Evolutionary conservation across 2,888 invertebrate genomes (phyloP), one percentile per base, ranked within the genome.

Genomic region (Hirtodrosophila cameraria): DNA sequence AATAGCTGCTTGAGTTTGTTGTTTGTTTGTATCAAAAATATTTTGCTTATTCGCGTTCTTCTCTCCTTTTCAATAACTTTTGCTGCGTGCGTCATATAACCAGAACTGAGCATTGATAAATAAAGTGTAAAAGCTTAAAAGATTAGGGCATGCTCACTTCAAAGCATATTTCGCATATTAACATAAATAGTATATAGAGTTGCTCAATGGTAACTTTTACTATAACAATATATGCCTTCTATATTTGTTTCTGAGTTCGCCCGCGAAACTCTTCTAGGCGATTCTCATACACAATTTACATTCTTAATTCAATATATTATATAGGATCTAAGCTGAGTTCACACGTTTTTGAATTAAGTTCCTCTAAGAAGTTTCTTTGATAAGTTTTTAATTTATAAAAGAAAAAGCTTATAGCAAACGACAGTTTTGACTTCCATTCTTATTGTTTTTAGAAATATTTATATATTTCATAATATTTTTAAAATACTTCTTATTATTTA

Each of bases 11-110:
- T 38, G 28, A 38, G 8, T 41, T 15, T 16, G 16, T 12, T 39
- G 20, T n/a, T 20, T 39, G 16, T 55, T 63, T 27, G 27, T 57
- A 65, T 63, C 49, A 65, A 65, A 65, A 65, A 65, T 63, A 65
- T 41, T n/a, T 31, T 27, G 36, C 48, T 27, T n/a, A 15, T 9
- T 25, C 23, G 9, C 35, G 13, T 2, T 13, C 5, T 20, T 45
- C 33, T 16, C 35, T 27, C 36, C 4, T 27, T 15, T 25, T 35
- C 23, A 18, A 18, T 43, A 11, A 5, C 12, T 12, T 27, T 27
- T 5, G 4, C 18, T 11, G 8, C 25, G 9, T 18, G 7, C 12
- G 28, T 36, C 23, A 20, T 38, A 27, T 27, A 18, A 28, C 18
- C 18, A 43, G 12, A 28, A 27, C 16, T 36, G 57, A 49, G 60